phyloP scores from a whole-genome alignment of 2,888 invertebrate genomes.

The Agonopterix alstromeriana region DNA sequence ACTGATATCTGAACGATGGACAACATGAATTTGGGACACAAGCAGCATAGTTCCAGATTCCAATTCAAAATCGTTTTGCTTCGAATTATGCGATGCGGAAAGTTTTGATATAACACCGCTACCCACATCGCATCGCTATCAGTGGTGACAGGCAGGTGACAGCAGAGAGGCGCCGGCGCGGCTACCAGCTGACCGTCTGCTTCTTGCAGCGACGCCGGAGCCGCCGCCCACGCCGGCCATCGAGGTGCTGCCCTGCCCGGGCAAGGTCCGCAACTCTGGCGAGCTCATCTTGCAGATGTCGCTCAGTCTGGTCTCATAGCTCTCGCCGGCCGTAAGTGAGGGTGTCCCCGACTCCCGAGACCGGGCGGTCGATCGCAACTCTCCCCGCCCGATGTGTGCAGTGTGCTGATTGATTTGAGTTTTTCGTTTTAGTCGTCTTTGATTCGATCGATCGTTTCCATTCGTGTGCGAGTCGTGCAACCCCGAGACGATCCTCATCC shows the following conservation, averaged over 20 bases:
- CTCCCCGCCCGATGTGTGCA: conserved; percentile 23
- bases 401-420: conserved; percentile 21
- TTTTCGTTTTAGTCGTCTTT: neutral
- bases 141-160: neutral
- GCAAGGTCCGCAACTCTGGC: conserved; percentile 54
- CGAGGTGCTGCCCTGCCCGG: conserved; percentile 62
- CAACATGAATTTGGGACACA: too few species aligned
- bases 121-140: neutral
- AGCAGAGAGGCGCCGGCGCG: neutral
- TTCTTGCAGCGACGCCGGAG: conserved; percentile 20
- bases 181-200: neutral
- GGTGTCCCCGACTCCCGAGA: conserved; percentile 5
- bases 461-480: neutral
- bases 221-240: conserved; percentile 41
- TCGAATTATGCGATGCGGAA: too few species aligned
- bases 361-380: conserved; percentile 6
- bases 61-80: too few species aligned
- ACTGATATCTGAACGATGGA: too few species aligned
- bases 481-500: neutral
- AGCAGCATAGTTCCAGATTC: too few species aligned
- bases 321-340: conserved; percentile 42
- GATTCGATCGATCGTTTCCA: neutral
- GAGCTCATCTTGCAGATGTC: conserved; percentile 43
- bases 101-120: too few species aligned
- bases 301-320: conserved; percentile 43